These are phyloP conservation scores for Phrynosoma platyrhinos DNA, from an alignment of 2,113 vertebrate genomes.

Conservation along the genomic window DNA sequence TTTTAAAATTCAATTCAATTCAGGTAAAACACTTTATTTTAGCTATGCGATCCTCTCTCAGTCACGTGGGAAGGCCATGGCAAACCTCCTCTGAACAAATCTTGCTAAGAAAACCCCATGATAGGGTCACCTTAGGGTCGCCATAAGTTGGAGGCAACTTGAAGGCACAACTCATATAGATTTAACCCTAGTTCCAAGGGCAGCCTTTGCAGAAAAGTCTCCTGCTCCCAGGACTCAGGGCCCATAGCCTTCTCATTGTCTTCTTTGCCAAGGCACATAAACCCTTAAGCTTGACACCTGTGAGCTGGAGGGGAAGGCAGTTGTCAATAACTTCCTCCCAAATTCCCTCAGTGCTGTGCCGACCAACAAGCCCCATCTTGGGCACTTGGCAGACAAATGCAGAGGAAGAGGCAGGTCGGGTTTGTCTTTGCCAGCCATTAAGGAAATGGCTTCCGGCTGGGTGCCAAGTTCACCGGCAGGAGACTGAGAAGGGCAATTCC, in stretches of 20 bases:
- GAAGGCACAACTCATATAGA: no score
- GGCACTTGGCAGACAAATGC: background rate
- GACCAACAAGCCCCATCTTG: background rate
- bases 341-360: background rate
- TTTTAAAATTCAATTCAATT: no score
- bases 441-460: background rate
- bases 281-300: background rate
- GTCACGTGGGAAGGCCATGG: no score
- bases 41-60: no score
- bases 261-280: background rate
- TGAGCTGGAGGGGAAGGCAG: conserved; percentile 16
- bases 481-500: background rate
- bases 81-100: no score
- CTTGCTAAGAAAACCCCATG: no score
- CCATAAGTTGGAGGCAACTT: no score
- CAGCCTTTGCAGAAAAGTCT: no score
- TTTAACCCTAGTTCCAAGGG: no score
- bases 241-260: background rate
- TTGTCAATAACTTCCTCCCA: conserved; percentile 20
- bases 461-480: background rate
- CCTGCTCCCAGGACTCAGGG: background rate
- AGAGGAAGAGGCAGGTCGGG: background rate
- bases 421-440: conserved; percentile 5
- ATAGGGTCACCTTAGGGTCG: no score
- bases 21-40: no score